These are phyloP conservation scores for Rhamnusium bicolor DNA, from an alignment of 2,888 invertebrate genomes.

Conservation along the genomic window DNA sequence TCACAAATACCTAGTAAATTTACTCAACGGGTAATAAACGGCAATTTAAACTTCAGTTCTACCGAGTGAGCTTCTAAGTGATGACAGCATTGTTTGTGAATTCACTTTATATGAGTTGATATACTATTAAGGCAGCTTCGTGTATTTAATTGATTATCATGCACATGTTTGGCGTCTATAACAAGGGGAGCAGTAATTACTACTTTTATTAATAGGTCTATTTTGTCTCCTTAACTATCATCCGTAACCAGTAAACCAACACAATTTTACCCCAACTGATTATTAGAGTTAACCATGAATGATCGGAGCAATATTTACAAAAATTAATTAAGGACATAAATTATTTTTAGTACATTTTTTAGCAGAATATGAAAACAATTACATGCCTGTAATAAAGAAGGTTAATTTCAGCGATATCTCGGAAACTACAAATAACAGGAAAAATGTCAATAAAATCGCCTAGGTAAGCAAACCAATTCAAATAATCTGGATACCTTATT, in stretches of 20 bases:
- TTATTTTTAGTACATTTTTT: too few relatives aligned
- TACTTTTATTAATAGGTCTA: conserved; percentile 46
- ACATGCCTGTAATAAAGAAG: too few relatives aligned
- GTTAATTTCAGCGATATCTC: too few relatives aligned
- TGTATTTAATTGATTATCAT: conserved; percentile 50
- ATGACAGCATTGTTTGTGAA: conserved; percentile 53
- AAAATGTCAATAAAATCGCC: too few relatives aligned
- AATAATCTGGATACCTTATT: too few relatives aligned
- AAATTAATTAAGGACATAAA: too few relatives aligned
- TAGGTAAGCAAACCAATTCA: too few relatives aligned
- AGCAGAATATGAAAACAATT: too few relatives aligned
- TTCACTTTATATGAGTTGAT: conserved; percentile 40
- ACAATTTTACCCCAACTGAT: conserved; percentile 36
- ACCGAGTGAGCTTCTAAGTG: conserved; percentile 38
- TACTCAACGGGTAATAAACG: conserved; percentile 21
- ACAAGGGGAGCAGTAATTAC: conserved; percentile 41
- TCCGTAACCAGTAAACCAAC: conserved; percentile 34
- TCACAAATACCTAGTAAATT: conserved; percentile 31
- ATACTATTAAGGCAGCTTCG: conserved; percentile 37
- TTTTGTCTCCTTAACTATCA: conserved; percentile 35
- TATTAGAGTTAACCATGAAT: conserved; percentile 17
- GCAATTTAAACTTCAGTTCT: conserved; percentile 17
- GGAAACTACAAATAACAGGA: too few relatives aligned
- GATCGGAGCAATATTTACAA: too few relatives aligned
- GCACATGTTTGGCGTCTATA: conserved; percentile 48